phyloP scores from a whole-genome alignment of 2,888 invertebrate species.

The Hypselothyrea guttata region DNA sequence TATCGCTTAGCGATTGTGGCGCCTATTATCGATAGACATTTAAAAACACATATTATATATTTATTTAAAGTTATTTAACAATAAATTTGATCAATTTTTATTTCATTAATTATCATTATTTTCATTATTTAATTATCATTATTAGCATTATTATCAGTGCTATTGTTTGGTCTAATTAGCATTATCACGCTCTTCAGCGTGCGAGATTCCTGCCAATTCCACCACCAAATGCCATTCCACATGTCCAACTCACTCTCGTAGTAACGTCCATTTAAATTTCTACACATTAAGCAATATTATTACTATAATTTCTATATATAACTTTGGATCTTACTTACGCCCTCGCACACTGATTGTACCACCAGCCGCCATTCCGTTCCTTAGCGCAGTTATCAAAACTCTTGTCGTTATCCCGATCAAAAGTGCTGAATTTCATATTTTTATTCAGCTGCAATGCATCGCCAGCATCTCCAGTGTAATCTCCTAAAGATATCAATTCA shows the following conservation, averaged over 20 bases:
- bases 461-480: constrained; percentile 38
- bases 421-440: constrained; percentile 44
- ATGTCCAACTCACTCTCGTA: constrained; percentile 27
- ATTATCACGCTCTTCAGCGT: constrained; percentile 33
- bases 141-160: not conserved
- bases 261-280: constrained; percentile 42
- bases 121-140: not conserved
- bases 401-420: constrained; percentile 42
- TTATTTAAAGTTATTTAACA: too few species aligned
- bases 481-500: constrained; percentile 20
- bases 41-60: too few species aligned
- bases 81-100: too few species aligned
- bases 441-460: constrained; percentile 24
- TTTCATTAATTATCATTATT: not conserved
- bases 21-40: too few species aligned
- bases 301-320: not conserved
- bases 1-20: too few species aligned
- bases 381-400: constrained; percentile 32
- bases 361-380: constrained; percentile 39
- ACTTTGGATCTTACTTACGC: constrained; percentile 45
- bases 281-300: not conserved
- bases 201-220: constrained; percentile 34
- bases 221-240: constrained; percentile 48
- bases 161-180: constrained; percentile 32
- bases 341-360: constrained; percentile 42